These are phyloP conservation scores for Epirrhoe tristata DNA, from an alignment of 2,888 invertebrate genomes.

Conservation along the genomic window DNA sequence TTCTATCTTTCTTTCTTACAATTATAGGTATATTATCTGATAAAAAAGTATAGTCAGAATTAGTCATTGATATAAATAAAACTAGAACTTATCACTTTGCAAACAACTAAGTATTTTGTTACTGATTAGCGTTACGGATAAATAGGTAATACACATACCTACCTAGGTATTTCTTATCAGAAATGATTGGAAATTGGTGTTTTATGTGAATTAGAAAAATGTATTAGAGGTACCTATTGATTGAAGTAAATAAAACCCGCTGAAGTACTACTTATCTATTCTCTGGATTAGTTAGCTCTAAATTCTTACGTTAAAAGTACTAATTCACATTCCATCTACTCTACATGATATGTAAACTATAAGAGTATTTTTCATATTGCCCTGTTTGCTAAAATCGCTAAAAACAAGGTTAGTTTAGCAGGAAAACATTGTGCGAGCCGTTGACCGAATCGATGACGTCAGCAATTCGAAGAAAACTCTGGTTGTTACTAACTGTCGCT, in stretches of 20 bases:
- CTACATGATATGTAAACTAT: not conserved
- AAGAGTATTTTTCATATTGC: conserved; percentile 12
- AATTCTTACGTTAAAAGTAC: no score
- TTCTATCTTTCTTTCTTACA: no score
- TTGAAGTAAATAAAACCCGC: no score
- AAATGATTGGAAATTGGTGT: not conserved
- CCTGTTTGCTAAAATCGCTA: conserved; percentile 7
- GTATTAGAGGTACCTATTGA: no score
- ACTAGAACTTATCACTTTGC: conserved; percentile 37
- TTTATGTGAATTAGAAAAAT: not conserved
- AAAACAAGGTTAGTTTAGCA: conserved; percentile 52
- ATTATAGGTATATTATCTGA: conserved; percentile 30
- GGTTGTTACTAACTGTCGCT: conserved; percentile 52
- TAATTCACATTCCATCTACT: not conserved
- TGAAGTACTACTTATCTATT: no score
- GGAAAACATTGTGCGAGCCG: conserved; percentile 67
- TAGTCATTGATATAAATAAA: conserved; percentile 48
- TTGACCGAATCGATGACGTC: conserved; percentile 75
- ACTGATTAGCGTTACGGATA: not conserved
- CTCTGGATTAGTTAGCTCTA: no score
- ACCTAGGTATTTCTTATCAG: no score
- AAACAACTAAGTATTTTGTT: not conserved
- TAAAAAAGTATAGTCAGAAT: conserved; percentile 35
- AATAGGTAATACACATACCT: not conserved
- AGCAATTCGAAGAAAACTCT: conserved; percentile 75